phyloP scores from a whole-genome alignment of 2,888 invertebrate genomes.

The Anoplius nigerrimus region DNA sequence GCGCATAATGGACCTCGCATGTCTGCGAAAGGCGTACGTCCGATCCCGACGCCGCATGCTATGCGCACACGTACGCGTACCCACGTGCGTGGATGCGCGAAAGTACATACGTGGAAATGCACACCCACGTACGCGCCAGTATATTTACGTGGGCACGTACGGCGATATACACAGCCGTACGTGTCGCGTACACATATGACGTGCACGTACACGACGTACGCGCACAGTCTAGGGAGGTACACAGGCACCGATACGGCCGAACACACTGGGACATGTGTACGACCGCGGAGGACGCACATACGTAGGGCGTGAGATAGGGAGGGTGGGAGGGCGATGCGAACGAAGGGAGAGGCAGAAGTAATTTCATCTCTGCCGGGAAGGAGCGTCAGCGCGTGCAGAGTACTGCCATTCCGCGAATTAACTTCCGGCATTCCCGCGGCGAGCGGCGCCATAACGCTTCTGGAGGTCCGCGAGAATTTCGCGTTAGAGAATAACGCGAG shows the following conservation, averaged over 20 bases:
- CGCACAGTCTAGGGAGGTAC: no score
- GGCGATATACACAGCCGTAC: no score
- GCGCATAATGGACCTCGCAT: slow-evolving; percentile 37
- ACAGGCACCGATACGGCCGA: no score
- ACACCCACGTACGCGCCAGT: not conserved
- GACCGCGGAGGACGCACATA: no score
- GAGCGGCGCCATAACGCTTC: not conserved
- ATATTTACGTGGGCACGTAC: not conserved
- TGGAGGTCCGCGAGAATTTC: not conserved
- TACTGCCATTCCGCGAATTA: slow-evolving; percentile 16
- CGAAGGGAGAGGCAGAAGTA: slow-evolving; percentile 35
- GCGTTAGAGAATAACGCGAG: no score
- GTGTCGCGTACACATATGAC: no score
- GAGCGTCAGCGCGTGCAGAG: slow-evolving; percentile 33
- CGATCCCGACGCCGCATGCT: no score
- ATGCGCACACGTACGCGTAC: no score
- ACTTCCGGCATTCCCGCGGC: slow-evolving; percentile 5
- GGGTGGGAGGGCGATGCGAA: no score
- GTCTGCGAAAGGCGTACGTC: slow-evolving; percentile 23
- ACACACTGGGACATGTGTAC: no score
- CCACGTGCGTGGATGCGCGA: not conserved
- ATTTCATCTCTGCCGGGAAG: slow-evolving; percentile 41
- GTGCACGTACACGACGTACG: no score
- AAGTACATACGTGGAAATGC: slow-evolving; percentile 11
- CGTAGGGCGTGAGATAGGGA: no score